These are phyloP conservation scores for Bombyx mandarina DNA, from an alignment of 1,140 invertebrate species.

Conservation along the genomic window DNA sequence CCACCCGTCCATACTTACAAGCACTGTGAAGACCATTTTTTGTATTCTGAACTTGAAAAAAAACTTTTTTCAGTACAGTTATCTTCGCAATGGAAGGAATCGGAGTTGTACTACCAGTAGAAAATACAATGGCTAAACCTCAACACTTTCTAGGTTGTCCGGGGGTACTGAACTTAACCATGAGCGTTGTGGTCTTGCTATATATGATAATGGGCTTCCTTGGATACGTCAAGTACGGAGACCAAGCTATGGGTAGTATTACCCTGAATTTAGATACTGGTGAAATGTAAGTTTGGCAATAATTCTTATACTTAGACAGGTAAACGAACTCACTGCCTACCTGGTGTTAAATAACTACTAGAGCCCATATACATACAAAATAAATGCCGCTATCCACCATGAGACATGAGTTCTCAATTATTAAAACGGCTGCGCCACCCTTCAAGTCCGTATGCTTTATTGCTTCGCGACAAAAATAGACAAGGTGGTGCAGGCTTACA, in stretches of 20 bases:
- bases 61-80: conserved; percentile 74
- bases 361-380: too few relatives aligned
- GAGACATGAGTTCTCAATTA: too few relatives aligned
- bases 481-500: too few relatives aligned
- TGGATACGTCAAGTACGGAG: conserved; percentile 86
- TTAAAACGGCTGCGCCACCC: too few relatives aligned
- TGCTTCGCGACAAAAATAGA: too few relatives aligned
- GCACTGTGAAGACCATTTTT: too few relatives aligned
- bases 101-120: conserved; percentile 88
- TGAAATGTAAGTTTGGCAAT: conserved; percentile 70
- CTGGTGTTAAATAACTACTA: too few relatives aligned
- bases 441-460: too few relatives aligned
- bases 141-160: conserved; percentile 85
- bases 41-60: neutral
- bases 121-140: conserved; percentile 88
- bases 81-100: conserved; percentile 89
- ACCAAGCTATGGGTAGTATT: conserved; percentile 76
- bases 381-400: too few relatives aligned
- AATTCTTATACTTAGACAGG: too few relatives aligned
- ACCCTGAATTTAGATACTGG: conserved; percentile 79
- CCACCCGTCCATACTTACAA: too few relatives aligned
- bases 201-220: conserved; percentile 88
- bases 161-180: conserved; percentile 87
- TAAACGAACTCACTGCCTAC: too few relatives aligned
- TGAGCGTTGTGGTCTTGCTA: conserved; percentile 81